These are phyloP conservation scores for Acanthaster planci DNA, from an alignment of 35 echinoderm and acorn worm species.

Conservation along the genomic window DNA sequence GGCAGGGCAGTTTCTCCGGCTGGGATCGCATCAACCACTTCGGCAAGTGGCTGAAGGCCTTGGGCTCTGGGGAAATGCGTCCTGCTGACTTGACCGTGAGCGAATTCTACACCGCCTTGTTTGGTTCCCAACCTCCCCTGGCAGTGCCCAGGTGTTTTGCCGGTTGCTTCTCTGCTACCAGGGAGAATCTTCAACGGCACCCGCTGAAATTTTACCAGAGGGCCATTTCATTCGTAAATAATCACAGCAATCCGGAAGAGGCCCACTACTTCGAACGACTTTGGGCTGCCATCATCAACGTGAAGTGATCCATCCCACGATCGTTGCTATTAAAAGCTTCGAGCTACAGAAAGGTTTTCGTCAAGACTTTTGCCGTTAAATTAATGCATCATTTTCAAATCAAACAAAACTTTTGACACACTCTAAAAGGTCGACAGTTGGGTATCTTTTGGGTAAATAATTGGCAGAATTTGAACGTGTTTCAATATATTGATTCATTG, in stretches of 20 bases:
- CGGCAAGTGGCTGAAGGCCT: not conserved
- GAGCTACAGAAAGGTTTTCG: too few species aligned
- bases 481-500: too few species aligned
- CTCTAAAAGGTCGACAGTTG: too few species aligned
- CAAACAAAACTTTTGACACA: too few species aligned
- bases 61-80: not conserved
- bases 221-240: not conserved
- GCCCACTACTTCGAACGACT: not conserved
- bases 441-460: too few species aligned
- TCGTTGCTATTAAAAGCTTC: too few species aligned
- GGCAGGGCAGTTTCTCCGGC: not conserved
- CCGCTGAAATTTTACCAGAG: not conserved
- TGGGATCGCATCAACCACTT: not conserved
- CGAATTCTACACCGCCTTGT: not conserved
- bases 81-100: not conserved
- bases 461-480: too few species aligned
- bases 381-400: too few species aligned
- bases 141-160: not conserved
- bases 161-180: not conserved
- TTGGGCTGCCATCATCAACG: not conserved
- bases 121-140: not conserved
- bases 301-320: too few species aligned
- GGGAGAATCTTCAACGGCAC: not conserved
- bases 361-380: too few species aligned
- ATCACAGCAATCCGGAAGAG: not conserved